phyloP scores from a whole-genome alignment of 2,113 vertebrate genomes.

The Thryonomys swinderianus region DNA sequence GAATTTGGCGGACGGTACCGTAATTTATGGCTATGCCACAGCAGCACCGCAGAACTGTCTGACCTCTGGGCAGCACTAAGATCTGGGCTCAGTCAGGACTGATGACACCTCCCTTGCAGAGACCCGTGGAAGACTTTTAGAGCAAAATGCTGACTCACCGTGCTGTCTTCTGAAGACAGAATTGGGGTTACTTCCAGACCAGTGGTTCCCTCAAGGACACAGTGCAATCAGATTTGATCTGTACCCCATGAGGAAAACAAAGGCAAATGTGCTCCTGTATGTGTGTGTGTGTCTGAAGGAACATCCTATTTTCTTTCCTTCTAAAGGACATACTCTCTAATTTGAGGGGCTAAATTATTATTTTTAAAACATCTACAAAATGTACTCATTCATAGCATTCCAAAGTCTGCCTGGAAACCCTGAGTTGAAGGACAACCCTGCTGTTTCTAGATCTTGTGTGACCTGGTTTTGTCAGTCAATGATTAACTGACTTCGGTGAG shows the following conservation, averaged over 20 bases:
- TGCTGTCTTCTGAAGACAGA: background rate
- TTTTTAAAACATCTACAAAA: background rate
- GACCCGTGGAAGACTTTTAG: background rate
- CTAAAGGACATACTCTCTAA: background rate
- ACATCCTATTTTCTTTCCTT: background rate
- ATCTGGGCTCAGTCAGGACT: background rate
- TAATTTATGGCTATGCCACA: background rate
- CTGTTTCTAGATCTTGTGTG: constrained; percentile 51
- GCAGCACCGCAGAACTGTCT: background rate
- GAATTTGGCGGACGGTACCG: constrained; percentile 11
- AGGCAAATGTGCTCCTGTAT: too few relatives aligned
- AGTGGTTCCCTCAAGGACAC: background rate
- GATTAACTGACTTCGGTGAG: constrained; percentile 69
- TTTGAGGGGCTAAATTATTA: background rate
- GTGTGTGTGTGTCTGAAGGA: background rate
- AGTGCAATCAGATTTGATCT: background rate
- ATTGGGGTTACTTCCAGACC: background rate
- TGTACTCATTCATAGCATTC: background rate
- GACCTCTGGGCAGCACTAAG: background rate
- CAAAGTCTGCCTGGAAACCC: constrained; percentile 47
- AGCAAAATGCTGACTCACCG: background rate
- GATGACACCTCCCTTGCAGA: background rate
- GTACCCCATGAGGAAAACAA: background rate
- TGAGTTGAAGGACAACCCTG: constrained; percentile 52
- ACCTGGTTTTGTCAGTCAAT: constrained; percentile 70